phyloP scores from a whole-genome alignment of 2,797 vertebrate genomes.

The Hirundo rustica region DNA sequence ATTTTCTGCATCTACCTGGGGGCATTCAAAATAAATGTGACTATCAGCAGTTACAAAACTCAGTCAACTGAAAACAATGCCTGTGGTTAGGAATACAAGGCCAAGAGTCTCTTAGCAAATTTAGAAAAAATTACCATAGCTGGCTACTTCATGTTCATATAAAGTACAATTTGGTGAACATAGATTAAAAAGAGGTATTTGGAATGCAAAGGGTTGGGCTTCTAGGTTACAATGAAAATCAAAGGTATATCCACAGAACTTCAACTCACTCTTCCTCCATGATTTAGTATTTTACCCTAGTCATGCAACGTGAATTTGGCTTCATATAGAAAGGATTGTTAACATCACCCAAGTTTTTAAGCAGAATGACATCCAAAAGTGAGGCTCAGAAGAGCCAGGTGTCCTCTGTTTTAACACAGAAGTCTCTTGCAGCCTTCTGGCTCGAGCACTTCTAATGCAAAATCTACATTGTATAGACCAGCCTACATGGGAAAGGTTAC shows the following conservation, averaged over 20 bases:
- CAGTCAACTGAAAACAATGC: not conserved
- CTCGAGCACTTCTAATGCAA: not conserved
- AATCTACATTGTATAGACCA: not conserved
- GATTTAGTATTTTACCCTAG: not conserved
- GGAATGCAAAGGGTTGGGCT: not conserved
- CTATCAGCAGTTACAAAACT: not conserved
- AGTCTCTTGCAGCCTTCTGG: not conserved
- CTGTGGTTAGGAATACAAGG: not conserved
- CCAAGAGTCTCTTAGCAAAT: not conserved
- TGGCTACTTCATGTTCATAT: not conserved
- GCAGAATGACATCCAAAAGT: not conserved
- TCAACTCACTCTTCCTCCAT: fast-evolving
- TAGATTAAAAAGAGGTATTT: not conserved
- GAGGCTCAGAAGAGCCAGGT: not conserved
- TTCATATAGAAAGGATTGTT: not conserved
- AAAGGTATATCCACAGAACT: not conserved
- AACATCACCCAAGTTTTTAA: not conserved
- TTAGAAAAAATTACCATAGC: not conserved
- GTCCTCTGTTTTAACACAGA: not conserved
- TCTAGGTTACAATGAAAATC: not conserved
- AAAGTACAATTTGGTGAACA: not conserved
- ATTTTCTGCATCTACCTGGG: not conserved
- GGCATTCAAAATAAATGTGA: not conserved
- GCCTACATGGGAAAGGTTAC: not conserved
- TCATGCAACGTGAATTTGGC: not conserved